Evolutionary conservation across 2,113 vertebrate genomes (phyloP).

Genomic region (Chaetodon trifascialis): DNA sequence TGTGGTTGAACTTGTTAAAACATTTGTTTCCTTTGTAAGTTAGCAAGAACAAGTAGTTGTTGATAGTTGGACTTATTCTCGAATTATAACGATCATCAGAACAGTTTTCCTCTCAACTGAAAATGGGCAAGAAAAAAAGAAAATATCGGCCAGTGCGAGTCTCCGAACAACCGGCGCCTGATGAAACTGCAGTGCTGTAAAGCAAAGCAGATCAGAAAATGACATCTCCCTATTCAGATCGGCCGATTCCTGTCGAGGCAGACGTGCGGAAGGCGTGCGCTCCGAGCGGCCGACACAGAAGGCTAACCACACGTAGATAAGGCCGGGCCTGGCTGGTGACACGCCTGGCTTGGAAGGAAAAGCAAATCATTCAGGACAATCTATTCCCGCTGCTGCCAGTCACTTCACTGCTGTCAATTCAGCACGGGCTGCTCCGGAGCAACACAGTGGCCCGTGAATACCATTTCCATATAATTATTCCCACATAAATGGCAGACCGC

Average conservation of each 20-base stretch:
- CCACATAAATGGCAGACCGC: conserved; percentile 56
- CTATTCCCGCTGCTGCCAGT: conserved; percentile 70
- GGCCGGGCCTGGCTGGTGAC: conserved; percentile 45
- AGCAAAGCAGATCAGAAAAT: conserved; percentile 76
- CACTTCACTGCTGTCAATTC: conserved; percentile 65
- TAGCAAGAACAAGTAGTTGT: not conserved
- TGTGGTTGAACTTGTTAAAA: not conserved
- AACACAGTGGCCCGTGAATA: conserved; percentile 66
- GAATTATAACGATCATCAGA: not conserved
- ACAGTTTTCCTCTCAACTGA: conserved; percentile 4
- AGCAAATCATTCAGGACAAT: conserved; percentile 75
- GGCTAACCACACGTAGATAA: conserved; percentile 72
- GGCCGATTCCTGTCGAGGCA: conserved; percentile 65
- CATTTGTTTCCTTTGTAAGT: not conserved
- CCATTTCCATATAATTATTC: conserved; percentile 78
- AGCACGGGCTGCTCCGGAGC: conserved; percentile 35
- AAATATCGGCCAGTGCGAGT: not conserved
- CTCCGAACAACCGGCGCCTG: conserved; percentile 20
- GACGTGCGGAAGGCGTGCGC: conserved; percentile 28
- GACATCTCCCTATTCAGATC: conserved; percentile 79
- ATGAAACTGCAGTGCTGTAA: conserved; percentile 41
- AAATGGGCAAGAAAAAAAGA: not conserved
- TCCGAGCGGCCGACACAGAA: conserved; percentile 52
- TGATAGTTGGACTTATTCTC: not conserved
- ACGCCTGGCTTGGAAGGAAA: conserved; percentile 56